These are phyloP conservation scores for Kuschelorhynchus macadamiae DNA, from an alignment of 2,888 invertebrate species.

Conservation along the genomic window DNA sequence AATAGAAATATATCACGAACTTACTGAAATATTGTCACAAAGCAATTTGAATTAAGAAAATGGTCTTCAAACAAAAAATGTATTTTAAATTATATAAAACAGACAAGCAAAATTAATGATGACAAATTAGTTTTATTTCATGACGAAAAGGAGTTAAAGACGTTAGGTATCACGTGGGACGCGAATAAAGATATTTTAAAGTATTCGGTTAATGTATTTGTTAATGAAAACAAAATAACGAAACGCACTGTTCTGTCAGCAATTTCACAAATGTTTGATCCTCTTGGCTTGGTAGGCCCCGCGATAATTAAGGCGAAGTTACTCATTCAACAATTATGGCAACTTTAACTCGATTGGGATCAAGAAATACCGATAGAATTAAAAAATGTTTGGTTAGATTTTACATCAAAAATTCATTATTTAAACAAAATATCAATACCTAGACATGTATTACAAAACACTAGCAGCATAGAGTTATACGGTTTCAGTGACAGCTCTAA, in stretches of 20 bases:
- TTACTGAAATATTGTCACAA: background rate
- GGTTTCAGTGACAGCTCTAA: conserved; percentile 53
- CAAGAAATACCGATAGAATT: conserved; percentile 37
- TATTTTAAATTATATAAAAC: conserved; percentile 12
- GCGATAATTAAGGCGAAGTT: conserved; percentile 40
- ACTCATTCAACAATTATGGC: conserved; percentile 47
- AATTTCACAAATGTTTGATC: conserved; percentile 46
- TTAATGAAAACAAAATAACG: background rate
- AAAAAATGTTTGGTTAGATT: background rate
- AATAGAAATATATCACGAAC: background rate
- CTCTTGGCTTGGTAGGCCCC: conserved; percentile 45
- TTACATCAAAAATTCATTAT: background rate
- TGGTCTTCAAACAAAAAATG: conserved; percentile 36
- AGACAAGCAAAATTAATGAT: conserved; percentile 1
- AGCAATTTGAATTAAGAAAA: conserved; percentile 33
- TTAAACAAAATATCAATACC: too few relatives aligned
- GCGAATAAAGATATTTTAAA: background rate
- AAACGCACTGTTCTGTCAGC: conserved; percentile 28
- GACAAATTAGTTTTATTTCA: background rate
- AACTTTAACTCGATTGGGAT: conserved; percentile 45
- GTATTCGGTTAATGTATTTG: background rate
- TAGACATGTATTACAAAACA: background rate
- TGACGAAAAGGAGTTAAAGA: conserved; percentile 22
- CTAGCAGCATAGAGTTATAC: conserved; percentile 36
- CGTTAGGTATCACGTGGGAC: conserved; percentile 13